These are phyloP conservation scores for Borostomias antarcticus DNA, from an alignment of 2,797 vertebrate species.

Conservation along the genomic window DNA sequence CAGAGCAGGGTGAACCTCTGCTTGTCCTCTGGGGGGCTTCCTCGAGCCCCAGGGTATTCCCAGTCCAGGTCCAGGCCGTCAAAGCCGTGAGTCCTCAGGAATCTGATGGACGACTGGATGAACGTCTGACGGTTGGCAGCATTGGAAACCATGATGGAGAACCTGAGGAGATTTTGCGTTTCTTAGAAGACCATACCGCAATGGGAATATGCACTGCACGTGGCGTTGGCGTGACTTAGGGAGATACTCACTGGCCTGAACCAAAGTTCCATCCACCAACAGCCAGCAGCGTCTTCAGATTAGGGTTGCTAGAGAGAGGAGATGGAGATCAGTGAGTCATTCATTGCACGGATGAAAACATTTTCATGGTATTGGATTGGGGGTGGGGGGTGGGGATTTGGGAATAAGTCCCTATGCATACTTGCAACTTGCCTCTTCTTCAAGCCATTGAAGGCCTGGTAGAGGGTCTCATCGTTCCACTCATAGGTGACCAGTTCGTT, in stretches of 20 bases:
- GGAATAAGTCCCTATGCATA: neutral
- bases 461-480: conserved; percentile 73
- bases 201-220: neutral
- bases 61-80: conserved; percentile 87
- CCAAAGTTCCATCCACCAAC: conserved; percentile 84
- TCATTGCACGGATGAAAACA: neutral
- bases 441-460: conserved; percentile 75
- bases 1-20: conserved; percentile 76
- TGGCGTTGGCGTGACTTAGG: neutral
- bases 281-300: conserved; percentile 79
- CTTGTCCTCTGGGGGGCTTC: conserved; percentile 77
- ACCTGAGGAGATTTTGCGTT: conserved; percentile 66
- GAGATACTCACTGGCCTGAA: conserved; percentile 71
- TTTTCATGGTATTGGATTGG: neutral
- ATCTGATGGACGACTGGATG: conserved; percentile 75
- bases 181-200: neutral
- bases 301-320: conserved; percentile 67
- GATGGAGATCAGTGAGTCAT: neutral
- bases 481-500: conserved; percentile 72
- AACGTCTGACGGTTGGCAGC: conserved; percentile 74
- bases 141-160: conserved; percentile 79
- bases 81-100: conserved; percentile 80
- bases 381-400: neutral
- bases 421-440: conserved; percentile 68
- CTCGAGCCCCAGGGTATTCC: conserved; percentile 81